Evolutionary conservation across 2,113 vertebrate genomes (phyloP).

Genomic region (Varanus komodoensis): DNA sequence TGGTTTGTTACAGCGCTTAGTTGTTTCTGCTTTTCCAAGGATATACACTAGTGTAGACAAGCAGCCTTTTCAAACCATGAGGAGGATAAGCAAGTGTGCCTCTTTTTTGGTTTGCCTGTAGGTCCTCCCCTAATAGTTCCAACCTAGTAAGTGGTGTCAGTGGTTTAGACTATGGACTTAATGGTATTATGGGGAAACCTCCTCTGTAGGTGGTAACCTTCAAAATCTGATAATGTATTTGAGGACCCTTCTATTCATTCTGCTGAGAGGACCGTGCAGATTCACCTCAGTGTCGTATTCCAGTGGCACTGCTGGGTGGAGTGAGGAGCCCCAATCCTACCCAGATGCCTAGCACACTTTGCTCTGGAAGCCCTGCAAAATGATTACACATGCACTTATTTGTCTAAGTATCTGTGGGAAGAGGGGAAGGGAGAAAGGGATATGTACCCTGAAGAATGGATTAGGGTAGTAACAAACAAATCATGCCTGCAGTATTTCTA

Average conservation of each 20-base stretch:
- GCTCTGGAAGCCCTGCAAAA: background rate
- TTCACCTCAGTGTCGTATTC: background rate
- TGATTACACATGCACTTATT: background rate
- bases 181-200: too few relatives aligned
- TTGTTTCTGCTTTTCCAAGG: background rate
- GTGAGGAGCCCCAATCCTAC: background rate
- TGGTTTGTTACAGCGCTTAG: background rate
- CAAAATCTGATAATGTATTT: background rate
- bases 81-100: background rate
- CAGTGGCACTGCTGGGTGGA: background rate
- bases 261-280: background rate
- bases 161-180: background rate
- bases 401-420: background rate
- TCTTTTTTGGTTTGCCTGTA: background rate
- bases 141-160: background rate
- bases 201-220: background rate
- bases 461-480: background rate
- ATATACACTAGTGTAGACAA: too few relatives aligned
- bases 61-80: background rate
- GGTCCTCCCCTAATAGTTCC: background rate
- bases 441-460: background rate
- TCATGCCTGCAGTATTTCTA: background rate
- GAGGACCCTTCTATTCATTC: background rate
- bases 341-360: background rate
- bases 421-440: background rate